These are phyloP conservation scores for Epinephelus fuscoguttatus DNA, from an alignment of 2,113 vertebrate species.

Conservation along the genomic window DNA sequence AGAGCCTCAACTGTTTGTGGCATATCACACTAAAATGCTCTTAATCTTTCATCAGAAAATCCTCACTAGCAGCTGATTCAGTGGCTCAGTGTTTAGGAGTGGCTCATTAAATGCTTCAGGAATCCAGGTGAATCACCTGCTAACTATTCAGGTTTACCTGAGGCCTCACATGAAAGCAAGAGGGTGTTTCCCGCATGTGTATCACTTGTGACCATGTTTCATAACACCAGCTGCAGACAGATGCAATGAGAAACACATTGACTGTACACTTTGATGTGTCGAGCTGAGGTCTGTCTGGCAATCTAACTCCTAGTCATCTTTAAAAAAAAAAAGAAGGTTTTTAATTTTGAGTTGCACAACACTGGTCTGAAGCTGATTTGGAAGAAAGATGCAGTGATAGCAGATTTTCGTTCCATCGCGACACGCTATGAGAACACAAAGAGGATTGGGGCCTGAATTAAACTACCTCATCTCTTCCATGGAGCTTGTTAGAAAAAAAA, in stretches of 20 bases:
- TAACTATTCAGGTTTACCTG: constrained; percentile 35
- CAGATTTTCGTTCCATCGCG: neutral
- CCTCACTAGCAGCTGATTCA: neutral
- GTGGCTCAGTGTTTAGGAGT: neutral
- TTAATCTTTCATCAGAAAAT: neutral
- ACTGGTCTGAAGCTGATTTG: neutral
- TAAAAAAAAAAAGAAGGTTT: neutral
- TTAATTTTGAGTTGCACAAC: neutral
- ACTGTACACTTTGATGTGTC: too few species aligned
- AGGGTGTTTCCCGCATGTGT: neutral
- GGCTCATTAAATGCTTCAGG: neutral
- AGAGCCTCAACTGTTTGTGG: neutral
- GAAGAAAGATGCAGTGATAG: neutral
- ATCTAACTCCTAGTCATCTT: neutral
- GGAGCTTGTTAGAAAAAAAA: neutral
- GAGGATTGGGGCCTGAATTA: neutral
- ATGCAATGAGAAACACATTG: neutral
- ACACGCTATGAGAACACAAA: neutral
- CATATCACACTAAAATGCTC: neutral
- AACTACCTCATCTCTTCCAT: neutral
- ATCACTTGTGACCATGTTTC: constrained; percentile 6
- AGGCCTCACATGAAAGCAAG: neutral
- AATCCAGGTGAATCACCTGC: constrained; percentile 49
- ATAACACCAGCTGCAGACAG: constrained; percentile 16
- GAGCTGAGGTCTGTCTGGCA: neutral